These are phyloP conservation scores for Spinus pinus DNA, from an alignment of 2,797 vertebrate species.

Conservation along the genomic window DNA sequence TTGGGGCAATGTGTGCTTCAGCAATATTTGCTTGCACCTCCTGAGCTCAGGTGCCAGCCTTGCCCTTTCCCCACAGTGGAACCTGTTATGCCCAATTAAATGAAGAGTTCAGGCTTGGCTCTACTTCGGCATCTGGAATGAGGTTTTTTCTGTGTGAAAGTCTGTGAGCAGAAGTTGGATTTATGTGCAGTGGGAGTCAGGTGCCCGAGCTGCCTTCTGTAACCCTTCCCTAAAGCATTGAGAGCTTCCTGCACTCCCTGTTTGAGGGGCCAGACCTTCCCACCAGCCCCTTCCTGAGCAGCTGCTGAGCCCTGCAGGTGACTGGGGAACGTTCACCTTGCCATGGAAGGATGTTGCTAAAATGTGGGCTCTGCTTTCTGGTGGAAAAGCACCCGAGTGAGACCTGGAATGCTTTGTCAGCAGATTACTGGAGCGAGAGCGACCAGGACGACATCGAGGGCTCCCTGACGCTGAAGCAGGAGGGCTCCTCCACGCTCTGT, in stretches of 20 bases:
- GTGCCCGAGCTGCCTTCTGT: neutral
- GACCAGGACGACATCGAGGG: slow-evolving; percentile 88
- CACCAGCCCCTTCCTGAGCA: neutral
- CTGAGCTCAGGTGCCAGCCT: neutral
- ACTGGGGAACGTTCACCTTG: neutral
- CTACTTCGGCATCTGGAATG: neutral
- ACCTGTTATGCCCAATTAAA: neutral
- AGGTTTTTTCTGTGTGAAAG: neutral
- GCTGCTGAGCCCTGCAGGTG: neutral
- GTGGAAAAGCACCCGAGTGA: neutral
- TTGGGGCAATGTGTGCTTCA: neutral
- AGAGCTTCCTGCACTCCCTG: neutral
- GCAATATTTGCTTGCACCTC: neutral
- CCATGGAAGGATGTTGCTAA: neutral
- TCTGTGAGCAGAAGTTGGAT: neutral
- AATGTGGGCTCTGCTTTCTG: neutral
- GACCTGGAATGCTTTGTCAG: neutral
- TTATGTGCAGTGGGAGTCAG: neutral
- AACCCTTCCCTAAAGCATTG: rapidly evolving
- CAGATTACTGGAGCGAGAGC: slow-evolving; percentile 93
- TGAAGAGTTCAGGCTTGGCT: neutral
- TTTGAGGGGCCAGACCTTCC: neutral
- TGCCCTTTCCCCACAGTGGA: neutral
- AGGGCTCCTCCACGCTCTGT: slow-evolving; percentile 81
- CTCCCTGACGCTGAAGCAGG: slow-evolving; percentile 88